Conservation (phyloP, 1,140 invertebrate species). For the Zaprionus inermis region DNA sequence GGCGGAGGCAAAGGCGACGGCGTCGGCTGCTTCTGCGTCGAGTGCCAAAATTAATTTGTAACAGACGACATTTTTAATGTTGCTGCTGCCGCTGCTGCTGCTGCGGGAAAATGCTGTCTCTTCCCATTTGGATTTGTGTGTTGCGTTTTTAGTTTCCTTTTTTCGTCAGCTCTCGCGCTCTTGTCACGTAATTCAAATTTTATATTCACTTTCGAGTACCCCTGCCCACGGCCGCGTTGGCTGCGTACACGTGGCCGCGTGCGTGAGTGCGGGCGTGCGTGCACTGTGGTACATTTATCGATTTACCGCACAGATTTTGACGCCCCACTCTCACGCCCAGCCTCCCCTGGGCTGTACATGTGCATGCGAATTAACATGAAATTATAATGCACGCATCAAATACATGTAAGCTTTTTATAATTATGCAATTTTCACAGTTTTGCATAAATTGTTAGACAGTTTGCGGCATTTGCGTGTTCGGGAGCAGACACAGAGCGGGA, state of each 20-base stretch:
- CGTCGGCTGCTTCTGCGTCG: neutral
- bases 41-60: conserved; percentile 77
- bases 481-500: too few species aligned
- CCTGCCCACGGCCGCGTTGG: neutral
- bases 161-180: conserved; percentile 44
- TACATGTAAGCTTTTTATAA: conserved; percentile 56
- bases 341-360: conserved; percentile 14
- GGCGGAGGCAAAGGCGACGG: neutral
- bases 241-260: conserved; percentile 38
- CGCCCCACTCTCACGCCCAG: neutral
- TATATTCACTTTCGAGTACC: conserved; percentile 60
- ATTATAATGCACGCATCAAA: conserved; percentile 66
- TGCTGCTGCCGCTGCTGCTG: conserved; percentile 6
- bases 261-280: conserved; percentile 42
- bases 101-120: conserved; percentile 16
- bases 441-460: conserved; percentile 51
- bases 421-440: conserved; percentile 68
- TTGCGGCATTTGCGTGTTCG: conserved; percentile 45
- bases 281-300: conserved; percentile 58
- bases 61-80: conserved; percentile 80
- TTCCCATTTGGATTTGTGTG: conserved; percentile 51
- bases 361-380: conserved; percentile 63
- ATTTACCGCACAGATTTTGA: conserved; percentile 51
- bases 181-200: conserved; percentile 79
- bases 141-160: conserved; percentile 57